Evolutionary conservation across 2,888 invertebrate genomes (phyloP).

Genomic region (Yponomeuta malinellus): DNA sequence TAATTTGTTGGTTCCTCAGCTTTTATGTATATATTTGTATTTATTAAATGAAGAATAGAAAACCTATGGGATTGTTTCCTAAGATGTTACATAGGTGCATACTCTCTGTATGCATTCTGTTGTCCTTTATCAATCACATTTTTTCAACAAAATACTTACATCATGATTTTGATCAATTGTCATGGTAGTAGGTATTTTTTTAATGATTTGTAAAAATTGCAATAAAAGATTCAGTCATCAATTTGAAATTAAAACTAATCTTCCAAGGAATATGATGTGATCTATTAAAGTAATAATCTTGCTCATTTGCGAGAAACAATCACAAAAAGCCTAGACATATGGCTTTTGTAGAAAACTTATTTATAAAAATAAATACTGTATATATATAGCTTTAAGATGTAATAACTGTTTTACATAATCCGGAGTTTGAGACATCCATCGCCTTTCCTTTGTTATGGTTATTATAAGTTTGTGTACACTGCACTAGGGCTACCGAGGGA

Average conservation of each 20-base stretch:
- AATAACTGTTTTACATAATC: constrained; percentile 41
- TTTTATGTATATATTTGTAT: neutral
- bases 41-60: neutral
- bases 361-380: constrained; percentile 37
- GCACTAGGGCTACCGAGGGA: neutral
- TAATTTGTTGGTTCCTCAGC: neutral
- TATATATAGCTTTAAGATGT: constrained; percentile 43
- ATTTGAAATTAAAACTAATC: neutral
- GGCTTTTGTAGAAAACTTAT: neutral
- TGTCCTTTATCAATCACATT: neutral
- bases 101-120: neutral
- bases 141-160: neutral
- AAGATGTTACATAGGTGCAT: neutral
- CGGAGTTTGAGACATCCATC: constrained; percentile 38
- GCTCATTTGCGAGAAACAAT: constrained; percentile 2
- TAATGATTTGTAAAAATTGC: neutral
- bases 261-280: neutral
- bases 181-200: neutral
- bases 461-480: neutral
- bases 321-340: constrained; percentile 7
- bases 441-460: neutral
- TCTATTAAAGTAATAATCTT: neutral
- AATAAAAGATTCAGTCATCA: neutral
- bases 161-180: neutral
- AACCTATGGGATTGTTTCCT: neutral